Conservation (phyloP, 2,113 vertebrate species). For the Poicephalus gulielmi region DNA sequence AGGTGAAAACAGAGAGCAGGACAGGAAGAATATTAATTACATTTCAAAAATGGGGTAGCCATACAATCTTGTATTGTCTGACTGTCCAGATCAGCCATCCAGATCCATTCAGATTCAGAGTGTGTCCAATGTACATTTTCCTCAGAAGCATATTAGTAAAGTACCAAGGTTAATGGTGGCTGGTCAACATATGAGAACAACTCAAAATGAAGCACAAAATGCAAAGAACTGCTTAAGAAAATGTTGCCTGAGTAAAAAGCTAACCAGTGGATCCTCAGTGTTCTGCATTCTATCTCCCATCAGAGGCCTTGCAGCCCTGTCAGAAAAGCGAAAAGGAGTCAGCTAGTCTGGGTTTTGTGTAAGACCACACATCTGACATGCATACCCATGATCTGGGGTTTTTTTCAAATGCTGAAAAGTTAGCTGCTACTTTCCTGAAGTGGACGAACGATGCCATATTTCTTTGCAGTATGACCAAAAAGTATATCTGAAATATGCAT, state of each 20-base stretch:
- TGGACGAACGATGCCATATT: accelerated
- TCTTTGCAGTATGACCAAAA: not conserved
- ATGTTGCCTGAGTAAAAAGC: not conserved
- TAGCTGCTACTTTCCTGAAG: not conserved
- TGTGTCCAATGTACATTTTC: not conserved
- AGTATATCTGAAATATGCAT: not conserved
- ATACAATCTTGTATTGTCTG: not conserved
- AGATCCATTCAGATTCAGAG: not conserved
- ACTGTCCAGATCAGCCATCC: not conserved
- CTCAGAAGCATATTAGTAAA: not conserved
- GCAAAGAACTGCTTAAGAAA: not conserved
- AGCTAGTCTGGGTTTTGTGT: not conserved
- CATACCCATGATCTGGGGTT: accelerated
- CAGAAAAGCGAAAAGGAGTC: not conserved
- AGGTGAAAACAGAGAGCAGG: not conserved
- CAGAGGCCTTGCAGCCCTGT: not conserved
- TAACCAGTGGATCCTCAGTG: not conserved
- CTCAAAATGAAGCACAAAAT: not conserved
- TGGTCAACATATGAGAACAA: not conserved
- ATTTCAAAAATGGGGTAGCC: not conserved
- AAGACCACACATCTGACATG: not conserved
- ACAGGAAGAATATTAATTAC: not conserved
- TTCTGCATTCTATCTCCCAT: not conserved
- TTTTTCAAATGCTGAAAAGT: not conserved
- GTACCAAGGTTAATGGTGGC: accelerated